Conservation (phyloP, 2,113 vertebrate species). For the Petromus typicus region DNA sequence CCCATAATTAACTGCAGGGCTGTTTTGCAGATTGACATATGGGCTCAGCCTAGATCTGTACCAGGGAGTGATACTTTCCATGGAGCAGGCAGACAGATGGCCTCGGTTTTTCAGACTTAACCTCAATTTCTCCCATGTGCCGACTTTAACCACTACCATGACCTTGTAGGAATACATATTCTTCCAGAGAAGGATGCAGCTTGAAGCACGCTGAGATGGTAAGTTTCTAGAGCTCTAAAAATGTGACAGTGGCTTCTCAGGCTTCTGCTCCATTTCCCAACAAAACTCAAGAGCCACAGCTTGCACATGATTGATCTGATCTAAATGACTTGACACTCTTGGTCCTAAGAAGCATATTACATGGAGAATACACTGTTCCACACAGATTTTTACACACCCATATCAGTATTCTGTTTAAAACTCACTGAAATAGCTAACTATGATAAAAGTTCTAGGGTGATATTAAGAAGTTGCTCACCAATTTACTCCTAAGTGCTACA, state of each 20-base stretch:
- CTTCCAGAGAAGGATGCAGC: constrained; percentile 34
- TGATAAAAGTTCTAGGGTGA: background rate
- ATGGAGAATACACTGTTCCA: background rate
- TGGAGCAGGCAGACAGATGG: constrained; percentile 61
- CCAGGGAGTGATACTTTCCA: constrained; percentile 50
- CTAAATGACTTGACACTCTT: background rate
- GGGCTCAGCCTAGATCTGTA: constrained; percentile 40
- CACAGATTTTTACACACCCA: background rate
- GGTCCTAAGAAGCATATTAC: background rate
- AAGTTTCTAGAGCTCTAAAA: constrained; percentile 4
- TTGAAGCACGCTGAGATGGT: constrained; percentile 21
- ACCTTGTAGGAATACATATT: constrained; percentile 62
- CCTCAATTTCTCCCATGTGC: constrained; percentile 60
- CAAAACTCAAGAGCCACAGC: background rate
- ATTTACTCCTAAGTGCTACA: background rate
- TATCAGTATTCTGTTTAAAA: background rate
- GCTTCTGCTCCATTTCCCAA: background rate
- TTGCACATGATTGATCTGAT: background rate
- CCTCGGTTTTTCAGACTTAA: constrained; percentile 50
- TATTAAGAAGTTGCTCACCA: constrained; percentile 13
- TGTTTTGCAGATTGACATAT: constrained; percentile 32
- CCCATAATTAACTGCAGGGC: constrained; percentile 24
- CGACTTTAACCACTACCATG: constrained; percentile 53
- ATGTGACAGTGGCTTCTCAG: background rate
- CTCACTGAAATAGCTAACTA: background rate